Conservation (phyloP, 1,140 invertebrate species). For the Lordiphosa stackelbergi region DNA sequence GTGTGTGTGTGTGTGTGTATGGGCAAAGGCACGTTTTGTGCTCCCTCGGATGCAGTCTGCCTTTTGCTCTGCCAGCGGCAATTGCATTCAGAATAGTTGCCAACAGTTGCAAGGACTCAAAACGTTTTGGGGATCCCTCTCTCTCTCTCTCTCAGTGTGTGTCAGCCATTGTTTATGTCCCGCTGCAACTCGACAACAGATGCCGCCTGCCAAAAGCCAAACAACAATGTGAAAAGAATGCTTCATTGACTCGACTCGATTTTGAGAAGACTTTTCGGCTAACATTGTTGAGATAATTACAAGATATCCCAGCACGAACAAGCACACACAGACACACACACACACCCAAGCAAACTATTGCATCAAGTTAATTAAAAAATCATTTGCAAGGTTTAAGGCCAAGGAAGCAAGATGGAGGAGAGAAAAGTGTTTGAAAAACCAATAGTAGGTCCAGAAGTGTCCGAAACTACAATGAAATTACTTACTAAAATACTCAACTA, state of each 20-base stretch:
- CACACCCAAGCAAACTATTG: constrained; percentile 6
- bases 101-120: constrained; percentile 34
- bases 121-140: constrained; percentile 11
- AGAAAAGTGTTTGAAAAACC: not conserved
- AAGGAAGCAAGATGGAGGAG: not conserved
- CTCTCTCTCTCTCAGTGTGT: not conserved
- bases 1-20: constrained; percentile 21
- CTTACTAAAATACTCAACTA: too few species aligned
- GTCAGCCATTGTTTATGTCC: constrained; percentile 22
- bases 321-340: constrained; percentile 2
- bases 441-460: too few species aligned
- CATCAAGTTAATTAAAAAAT: constrained; percentile 44
- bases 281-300: constrained; percentile 48
- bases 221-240: constrained; percentile 3
- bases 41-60: constrained; percentile 11
- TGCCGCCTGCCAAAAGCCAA: constrained; percentile 9
- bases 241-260: constrained; percentile 17
- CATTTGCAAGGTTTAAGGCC: constrained; percentile 22
- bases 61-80: constrained; percentile 10
- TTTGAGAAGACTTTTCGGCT: constrained; percentile 16
- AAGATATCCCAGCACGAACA: constrained; percentile 20
- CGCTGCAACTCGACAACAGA: constrained; percentile 21
- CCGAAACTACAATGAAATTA: too few species aligned
- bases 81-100: constrained; percentile 28
- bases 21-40: constrained; percentile 18